A percentile compares a stretch with the other conserved stretches of the same genome.
Evolutionary conservation across 2,888 invertebrate species (phyloP).

Genomic region (Caenorhabditis angaria): DNA sequence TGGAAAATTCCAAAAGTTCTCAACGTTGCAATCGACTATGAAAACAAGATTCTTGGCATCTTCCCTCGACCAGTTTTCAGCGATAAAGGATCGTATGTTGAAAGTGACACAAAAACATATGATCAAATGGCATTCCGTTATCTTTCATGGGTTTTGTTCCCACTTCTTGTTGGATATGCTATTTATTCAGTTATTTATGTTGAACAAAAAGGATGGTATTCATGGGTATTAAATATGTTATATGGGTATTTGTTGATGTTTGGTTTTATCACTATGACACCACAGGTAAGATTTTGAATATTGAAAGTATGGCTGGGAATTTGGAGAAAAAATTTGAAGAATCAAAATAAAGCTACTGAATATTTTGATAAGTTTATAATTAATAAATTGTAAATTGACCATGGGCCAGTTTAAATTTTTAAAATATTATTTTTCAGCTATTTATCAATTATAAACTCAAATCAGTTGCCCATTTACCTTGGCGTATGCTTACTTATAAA

Average conservation of each 20-base stretch:
- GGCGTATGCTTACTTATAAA: slow-evolving; percentile 99
- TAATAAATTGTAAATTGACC: background rate
- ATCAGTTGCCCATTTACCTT: slow-evolving; percentile 97
- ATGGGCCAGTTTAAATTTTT: no score
- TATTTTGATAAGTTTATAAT: background rate
- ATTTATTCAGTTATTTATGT: slow-evolving; percentile 92
- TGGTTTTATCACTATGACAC: slow-evolving; percentile 99
- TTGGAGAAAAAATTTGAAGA: slow-evolving; percentile 5
- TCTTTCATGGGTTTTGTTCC: slow-evolving; percentile 93
- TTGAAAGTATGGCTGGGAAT: no score
- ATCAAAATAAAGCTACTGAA: background rate
- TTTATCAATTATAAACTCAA: slow-evolving; percentile 99
- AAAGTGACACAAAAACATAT: slow-evolving; percentile 90
- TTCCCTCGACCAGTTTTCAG: slow-evolving; percentile 84
- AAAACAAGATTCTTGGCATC: slow-evolving; percentile 80
- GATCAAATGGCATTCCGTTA: slow-evolving; percentile 92
- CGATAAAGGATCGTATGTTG: slow-evolving; percentile 95
- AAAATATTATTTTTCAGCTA: slow-evolving; percentile 77
- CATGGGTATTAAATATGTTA: slow-evolving; percentile 92
- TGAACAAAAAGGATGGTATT: slow-evolving; percentile 96
- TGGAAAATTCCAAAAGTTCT: slow-evolving; percentile 94
- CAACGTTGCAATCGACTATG: slow-evolving; percentile 49
- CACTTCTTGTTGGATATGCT: slow-evolving; percentile 90
- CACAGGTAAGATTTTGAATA: slow-evolving; percentile 77
- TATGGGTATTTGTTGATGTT: slow-evolving; percentile 97